Evolutionary conservation across 2,888 invertebrate genomes (phyloP).

Genomic region (Scaptomyza tumidula): DNA sequence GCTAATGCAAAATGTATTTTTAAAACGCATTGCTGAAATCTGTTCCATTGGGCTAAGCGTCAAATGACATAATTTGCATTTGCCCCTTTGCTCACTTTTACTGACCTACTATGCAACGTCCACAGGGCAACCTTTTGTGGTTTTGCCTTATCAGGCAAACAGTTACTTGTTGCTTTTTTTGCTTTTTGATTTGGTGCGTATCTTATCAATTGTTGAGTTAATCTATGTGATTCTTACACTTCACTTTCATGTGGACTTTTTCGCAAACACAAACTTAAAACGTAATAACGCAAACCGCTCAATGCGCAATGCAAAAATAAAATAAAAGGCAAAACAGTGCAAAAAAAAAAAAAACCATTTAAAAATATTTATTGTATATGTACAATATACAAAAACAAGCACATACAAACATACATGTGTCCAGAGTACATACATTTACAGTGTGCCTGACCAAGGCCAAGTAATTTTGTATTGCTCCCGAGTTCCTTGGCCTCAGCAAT

Average conservation of each 20-base stretch:
- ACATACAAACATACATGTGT: constrained; percentile 1
- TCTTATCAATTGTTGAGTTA: constrained; percentile 61
- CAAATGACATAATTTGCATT: constrained; percentile 59
- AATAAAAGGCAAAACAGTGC: background rate
- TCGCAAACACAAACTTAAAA: constrained; percentile 74
- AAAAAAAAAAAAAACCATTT: constrained; percentile 61
- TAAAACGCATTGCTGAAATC: constrained; percentile 52
- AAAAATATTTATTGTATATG: constrained; percentile 67
- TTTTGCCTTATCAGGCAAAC: constrained; percentile 36
- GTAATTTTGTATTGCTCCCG: constrained; percentile 76
- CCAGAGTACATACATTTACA: constrained; percentile 29
- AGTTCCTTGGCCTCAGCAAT: constrained; percentile 77
- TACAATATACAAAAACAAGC: constrained; percentile 18
- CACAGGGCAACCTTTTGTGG: constrained; percentile 21
- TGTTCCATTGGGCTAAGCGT: constrained; percentile 74
- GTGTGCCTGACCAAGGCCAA: constrained; percentile 77
- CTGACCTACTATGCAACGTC: constrained; percentile 63
- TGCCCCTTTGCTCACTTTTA: constrained; percentile 35
- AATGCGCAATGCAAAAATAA: constrained; percentile 38
- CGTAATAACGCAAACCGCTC: constrained; percentile 54
- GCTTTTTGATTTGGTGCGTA: constrained; percentile 29
- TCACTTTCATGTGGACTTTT: constrained; percentile 72
- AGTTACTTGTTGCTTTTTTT: constrained; percentile 29
- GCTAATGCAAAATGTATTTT: constrained; percentile 67
- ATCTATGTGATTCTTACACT: constrained; percentile 67